A percentile compares a stretch with the other conserved stretches of the same genome.
Conservation (phyloP, 53 echinoderm and acorn worm genomes). For the Astropecten irregularis region DNA sequence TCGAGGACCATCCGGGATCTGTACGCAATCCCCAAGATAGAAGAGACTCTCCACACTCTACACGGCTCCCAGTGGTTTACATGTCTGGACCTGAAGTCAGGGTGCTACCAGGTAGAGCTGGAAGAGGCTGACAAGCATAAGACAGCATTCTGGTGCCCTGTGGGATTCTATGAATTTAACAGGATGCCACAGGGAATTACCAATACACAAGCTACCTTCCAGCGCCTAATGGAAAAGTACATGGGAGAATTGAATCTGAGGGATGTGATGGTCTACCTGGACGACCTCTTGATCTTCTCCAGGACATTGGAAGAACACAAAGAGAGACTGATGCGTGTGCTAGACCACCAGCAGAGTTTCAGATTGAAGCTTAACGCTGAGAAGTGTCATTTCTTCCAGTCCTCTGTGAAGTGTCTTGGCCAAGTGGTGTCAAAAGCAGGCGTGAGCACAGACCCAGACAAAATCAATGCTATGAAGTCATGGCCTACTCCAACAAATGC, state of each 20-base stretch:
- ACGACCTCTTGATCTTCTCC: conserved; percentile 49
- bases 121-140: conserved; percentile 61
- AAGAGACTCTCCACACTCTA: conserved; percentile 62
- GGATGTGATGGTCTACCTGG: conserved; percentile 66
- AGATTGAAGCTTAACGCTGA: conserved; percentile 65
- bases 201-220: conserved; percentile 45
- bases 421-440: conserved; percentile 68
- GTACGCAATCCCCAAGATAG: conserved; percentile 54
- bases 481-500: conserved; percentile 71
- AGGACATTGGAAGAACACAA: conserved; percentile 40
- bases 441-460: conserved; percentile 67
- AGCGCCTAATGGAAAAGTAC: conserved; percentile 55
- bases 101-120: conserved; percentile 70
- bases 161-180: conserved; percentile 72
- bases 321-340: conserved; percentile 45
- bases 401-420: conserved; percentile 71
- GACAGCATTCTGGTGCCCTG: conserved; percentile 73
- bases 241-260: conserved; percentile 41
- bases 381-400: conserved; percentile 63
- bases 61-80: conserved; percentile 52
- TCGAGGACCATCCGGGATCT: conserved; percentile 55
- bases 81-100: conserved; percentile 68
- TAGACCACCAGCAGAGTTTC: conserved; percentile 38
- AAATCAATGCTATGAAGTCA: conserved; percentile 49
- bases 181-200: conserved; percentile 76